Evolutionary conservation across 2,888 invertebrate species (phyloP).

Genomic region (Mesorhabditis spiculigera): DNA sequence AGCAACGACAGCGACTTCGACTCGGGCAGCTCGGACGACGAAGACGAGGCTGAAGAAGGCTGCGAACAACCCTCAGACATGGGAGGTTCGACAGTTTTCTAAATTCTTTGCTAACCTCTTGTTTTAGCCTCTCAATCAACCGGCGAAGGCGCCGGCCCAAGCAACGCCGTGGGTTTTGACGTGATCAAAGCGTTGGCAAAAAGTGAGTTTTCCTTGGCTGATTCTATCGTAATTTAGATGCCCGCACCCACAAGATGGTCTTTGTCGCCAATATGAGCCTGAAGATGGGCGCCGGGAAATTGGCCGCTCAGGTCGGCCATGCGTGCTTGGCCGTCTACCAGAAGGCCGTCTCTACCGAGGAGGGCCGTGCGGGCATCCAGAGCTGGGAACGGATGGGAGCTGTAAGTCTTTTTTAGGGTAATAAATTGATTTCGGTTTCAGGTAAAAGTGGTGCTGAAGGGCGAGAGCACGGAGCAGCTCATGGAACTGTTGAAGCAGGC

Average conservation of each 20-base stretch:
- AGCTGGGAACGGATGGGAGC: slow-evolving; percentile 28
- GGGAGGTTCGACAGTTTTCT: slow-evolving; percentile 20
- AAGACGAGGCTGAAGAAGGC: slow-evolving; percentile 23
- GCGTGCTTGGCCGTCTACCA: slow-evolving; percentile 67
- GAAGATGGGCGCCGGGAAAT: slow-evolving; percentile 69
- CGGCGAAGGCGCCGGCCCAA: neutral
- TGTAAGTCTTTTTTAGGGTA: slow-evolving; percentile 8
- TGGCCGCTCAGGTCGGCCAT: slow-evolving; percentile 67
- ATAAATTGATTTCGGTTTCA: slow-evolving; percentile 5
- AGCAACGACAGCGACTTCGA: slow-evolving; percentile 44
- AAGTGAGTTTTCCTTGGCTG: neutral
- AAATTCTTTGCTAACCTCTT: neutral
- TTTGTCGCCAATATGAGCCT: slow-evolving; percentile 68
- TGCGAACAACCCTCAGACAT: slow-evolving; percentile 13
- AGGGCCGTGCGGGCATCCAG: slow-evolving; percentile 24
- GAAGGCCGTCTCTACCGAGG: slow-evolving; percentile 30
- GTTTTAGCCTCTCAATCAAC: neutral
- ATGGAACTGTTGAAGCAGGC: slow-evolving; percentile 61
- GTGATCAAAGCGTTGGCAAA: neutral
- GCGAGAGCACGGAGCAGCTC: slow-evolving; percentile 62
- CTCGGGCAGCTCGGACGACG: slow-evolving; percentile 23
- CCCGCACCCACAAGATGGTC: slow-evolving; percentile 67
- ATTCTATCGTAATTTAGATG: slow-evolving; percentile 13
- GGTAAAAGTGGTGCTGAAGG: slow-evolving; percentile 56
- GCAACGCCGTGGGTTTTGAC: neutral